Conservation (phyloP, 2,113 vertebrate species). For the Neolamprologus variostigma region DNA sequence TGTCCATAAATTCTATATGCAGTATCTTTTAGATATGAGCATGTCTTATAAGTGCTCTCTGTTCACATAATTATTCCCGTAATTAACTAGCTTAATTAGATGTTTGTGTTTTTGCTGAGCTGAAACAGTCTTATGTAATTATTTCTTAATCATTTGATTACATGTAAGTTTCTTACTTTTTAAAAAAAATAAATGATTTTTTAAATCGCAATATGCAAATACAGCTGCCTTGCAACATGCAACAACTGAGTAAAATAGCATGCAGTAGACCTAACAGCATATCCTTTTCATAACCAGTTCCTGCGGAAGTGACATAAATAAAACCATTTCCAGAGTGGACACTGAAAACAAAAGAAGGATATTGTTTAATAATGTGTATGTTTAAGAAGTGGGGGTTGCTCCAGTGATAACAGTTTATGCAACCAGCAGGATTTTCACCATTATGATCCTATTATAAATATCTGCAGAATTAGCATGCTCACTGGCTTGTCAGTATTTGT, state of each 20-base stretch:
- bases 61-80: neutral
- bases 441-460: neutral
- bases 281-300: neutral
- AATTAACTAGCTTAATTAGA: conserved; percentile 25
- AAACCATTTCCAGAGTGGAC: neutral
- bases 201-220: neutral
- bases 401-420: neutral
- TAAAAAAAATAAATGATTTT: neutral
- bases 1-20: neutral
- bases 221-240: neutral
- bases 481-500: neutral
- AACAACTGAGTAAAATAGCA: neutral
- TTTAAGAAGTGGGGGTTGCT: neutral
- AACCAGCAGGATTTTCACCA: neutral
- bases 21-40: neutral
- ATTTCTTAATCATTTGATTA: conserved; percentile 5
- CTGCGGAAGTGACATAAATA: neutral
- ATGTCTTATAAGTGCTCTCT: neutral
- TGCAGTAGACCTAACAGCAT: neutral
- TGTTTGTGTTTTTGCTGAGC: conserved; percentile 11
- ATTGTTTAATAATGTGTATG: neutral
- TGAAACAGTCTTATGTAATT: neutral
- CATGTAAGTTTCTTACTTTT: neutral
- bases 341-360: neutral
- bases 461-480: neutral